Evolutionary conservation across 2,113 vertebrate species (phyloP), one percentile per base, ranked within the genome.

Genomic region (Bagarius yarrelli): DNA sequence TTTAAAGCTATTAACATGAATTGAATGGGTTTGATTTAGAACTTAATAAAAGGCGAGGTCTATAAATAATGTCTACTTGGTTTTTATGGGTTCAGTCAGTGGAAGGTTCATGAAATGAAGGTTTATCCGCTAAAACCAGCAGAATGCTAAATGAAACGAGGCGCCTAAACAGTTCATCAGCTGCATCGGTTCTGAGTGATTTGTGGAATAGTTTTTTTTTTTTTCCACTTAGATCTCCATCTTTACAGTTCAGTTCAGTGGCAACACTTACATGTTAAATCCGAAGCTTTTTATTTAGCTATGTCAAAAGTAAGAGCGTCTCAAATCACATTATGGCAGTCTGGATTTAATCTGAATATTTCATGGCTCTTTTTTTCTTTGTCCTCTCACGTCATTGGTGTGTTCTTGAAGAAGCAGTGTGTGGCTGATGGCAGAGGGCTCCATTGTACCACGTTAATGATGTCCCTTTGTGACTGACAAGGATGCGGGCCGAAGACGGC

Each of bases 381-480:
- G 30, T 50, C 44, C 59, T 27, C n/a, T 53, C 55, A 50, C 12
- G 40, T 56, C 63, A 60, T 59, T 53, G 50, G 78, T 32, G 66
- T 53, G 70, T 80, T 80, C 57, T 63, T 91, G 89, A 90, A 70
- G 85, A 86, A 85, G 59, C 88, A 88, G 90, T 79, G 81, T 63
- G 50, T 67, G 79, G 61, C 82, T 66, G 75, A 83, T 79, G 80
- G 83, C 80, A 75, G 59, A 73, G 78, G 55, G 67, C 84, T 87
- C 87, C 83, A 90, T 93, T 93, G 92, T 93, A 89, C 81, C 8
- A 76, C 86, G 89, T 89, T 94, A 93, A 93, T 93, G 92, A 93
- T 87, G 90, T 92, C 89, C 88, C 92, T 92, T 92, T 85, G 86
- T 87, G 81, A 78, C 77, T 55, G 78, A 78, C 13, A 34, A 88